Base-by-base conservation (phyloP, 2,797 vertebrate genomes). In the Enteromius unitaeniatus region DNA sequence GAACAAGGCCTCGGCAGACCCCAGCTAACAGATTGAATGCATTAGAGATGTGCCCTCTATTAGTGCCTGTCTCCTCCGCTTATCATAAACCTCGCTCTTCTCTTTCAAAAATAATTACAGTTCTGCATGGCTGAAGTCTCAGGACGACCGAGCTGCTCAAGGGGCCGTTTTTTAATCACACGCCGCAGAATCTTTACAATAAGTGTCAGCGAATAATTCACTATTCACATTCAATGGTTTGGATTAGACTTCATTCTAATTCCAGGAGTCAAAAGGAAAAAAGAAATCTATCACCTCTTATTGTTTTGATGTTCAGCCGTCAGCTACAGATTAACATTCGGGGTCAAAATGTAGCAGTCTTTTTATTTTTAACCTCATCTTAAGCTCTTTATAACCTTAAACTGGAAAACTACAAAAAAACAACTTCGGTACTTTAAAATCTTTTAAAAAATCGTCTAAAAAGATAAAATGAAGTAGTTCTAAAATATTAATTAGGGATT, bases 31-130 rank as follows among this genome's bases (percentile, higher is more conserved):
- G 86, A 84, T 67, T 42, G 76, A 83, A 81, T 78, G 80, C 83
- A 74, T 79, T 75, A 82, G 73, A 72, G 40, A 28, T 74, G 45
- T 82, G 82, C 49, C 84, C 88, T 91, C 91, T 88, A 93, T 94
- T 93, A 92, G 87, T 80, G 67, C 26, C 88, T 89, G 91, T 93
- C 93, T 94, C 94, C 91, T 90, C 69, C 87, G 72, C 88, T 91
- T 91, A 95, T 94, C 93, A 93, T 93, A 94, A 92, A 94, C 91
- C 93, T 87, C 91, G 93, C 93, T 92, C 93, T 88, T 92, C 94
- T 92, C 94, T 92, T 94, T 84, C 93, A 92, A 91, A 88, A 87
- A 93, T 96, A 96, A 96, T 95, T 95, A 95, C 92, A 94, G 95
- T 95, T 95, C 92, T 92, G 92, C 93, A 87, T 88, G 93, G 91